Conservation (phyloP, 2,888 invertebrate genomes). For the Tholera decimalis region DNA sequence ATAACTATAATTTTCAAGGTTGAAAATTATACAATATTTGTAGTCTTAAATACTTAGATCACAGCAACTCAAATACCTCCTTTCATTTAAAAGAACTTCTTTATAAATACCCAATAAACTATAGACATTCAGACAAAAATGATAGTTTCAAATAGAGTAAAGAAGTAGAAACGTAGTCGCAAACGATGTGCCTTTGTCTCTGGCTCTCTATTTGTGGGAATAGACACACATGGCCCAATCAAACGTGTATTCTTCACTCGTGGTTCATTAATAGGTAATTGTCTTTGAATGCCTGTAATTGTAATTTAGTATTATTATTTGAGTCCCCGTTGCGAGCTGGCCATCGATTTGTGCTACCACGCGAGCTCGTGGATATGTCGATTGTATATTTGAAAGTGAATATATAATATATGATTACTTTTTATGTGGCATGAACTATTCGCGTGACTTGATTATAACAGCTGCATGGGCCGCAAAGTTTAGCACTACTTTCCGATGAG, state of each 20-base stretch:
- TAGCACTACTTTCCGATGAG: no score
- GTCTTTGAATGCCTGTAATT: conserved; percentile 38
- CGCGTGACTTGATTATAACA: no score
- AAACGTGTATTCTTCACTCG: conserved; percentile 52
- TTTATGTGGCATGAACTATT: no score
- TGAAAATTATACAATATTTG: no score
- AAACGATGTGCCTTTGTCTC: conserved; percentile 43
- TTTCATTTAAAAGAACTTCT: neutral
- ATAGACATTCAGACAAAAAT: conserved; percentile 10
- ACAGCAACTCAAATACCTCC: neutral
- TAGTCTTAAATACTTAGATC: no score
- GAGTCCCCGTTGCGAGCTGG: conserved; percentile 2
- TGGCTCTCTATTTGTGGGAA: conserved; percentile 59
- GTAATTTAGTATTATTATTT: conserved; percentile 40
- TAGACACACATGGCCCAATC: conserved; percentile 52
- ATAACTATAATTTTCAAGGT: no score
- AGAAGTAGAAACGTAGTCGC: conserved; percentile 16
- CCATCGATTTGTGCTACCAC: conserved; percentile 37
- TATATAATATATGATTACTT: neutral
- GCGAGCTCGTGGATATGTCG: neutral
- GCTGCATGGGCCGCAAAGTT: no score
- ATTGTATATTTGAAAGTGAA: neutral
- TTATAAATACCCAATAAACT: conserved; percentile 12
- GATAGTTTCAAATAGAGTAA: conserved; percentile 8
- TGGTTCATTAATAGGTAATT: conserved; percentile 54